Evolutionary conservation across 2,888 invertebrate genomes (phyloP).

Genomic region (Melinopterus prodromus): DNA sequence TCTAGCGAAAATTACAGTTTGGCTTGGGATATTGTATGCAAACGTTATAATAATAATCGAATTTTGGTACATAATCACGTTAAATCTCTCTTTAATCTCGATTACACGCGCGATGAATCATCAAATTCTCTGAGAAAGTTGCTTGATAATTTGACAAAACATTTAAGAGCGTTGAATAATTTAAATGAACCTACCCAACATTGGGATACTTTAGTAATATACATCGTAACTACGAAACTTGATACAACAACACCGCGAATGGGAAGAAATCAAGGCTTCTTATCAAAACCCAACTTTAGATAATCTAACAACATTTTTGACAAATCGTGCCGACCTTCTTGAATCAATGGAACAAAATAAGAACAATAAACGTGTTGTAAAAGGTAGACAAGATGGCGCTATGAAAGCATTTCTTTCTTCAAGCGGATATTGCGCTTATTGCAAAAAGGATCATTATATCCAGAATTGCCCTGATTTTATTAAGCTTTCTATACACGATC

Average conservation of each 20-base stretch:
- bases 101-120: background rate
- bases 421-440: background rate
- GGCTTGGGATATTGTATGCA: slow-evolving; percentile 23
- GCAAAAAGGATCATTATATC: slow-evolving; percentile 11
- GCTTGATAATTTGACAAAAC: slow-evolving; percentile 4
- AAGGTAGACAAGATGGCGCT: background rate
- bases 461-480: background rate
- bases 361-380: no score
- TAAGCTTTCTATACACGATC: background rate
- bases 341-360: no score
- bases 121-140: background rate
- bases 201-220: slow-evolving; percentile 15
- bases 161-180: background rate
- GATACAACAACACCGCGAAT: slow-evolving; percentile 6
- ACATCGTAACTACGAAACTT: slow-evolving; percentile 10
- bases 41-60: slow-evolving; percentile 18
- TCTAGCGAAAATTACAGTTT: slow-evolving; percentile 24
- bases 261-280: background rate
- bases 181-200: slow-evolving; percentile 11
- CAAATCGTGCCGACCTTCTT: no score
- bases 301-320: background rate
- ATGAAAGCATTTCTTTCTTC: background rate
- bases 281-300: slow-evolving; percentile 8
- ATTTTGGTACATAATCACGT: slow-evolving; percentile 12
- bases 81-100: background rate